Percentiles rank a stretch among this genome's conserved stretches.
phyloP scores from a whole-genome alignment of 2,888 invertebrate genomes.

The Drosophila mayaguana region DNA sequence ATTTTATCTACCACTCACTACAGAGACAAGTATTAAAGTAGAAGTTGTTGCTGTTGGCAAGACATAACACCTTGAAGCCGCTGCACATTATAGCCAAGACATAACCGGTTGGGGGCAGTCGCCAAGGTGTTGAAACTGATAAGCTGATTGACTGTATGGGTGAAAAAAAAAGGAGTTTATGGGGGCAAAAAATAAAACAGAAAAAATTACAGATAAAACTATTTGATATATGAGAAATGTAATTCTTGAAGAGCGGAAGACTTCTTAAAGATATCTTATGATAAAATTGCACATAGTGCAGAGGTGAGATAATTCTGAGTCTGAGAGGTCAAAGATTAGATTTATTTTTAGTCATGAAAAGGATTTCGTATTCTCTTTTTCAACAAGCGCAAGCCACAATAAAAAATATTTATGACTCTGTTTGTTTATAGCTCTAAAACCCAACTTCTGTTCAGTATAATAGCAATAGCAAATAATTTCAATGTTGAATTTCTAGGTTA shows the following conservation, averaged over 20 bases:
- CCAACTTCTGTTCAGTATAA: too few relatives aligned
- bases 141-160: slow-evolving; percentile 8
- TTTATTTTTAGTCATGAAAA: too few relatives aligned
- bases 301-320: too few relatives aligned
- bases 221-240: too few relatives aligned
- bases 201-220: background rate
- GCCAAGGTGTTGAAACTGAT: slow-evolving; percentile 34
- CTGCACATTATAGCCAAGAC: slow-evolving; percentile 48
- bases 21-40: slow-evolving; percentile 26
- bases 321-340: too few relatives aligned
- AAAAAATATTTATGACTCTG: too few relatives aligned
- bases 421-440: too few relatives aligned
- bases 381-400: too few relatives aligned
- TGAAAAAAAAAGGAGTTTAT: background rate
- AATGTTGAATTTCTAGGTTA: background rate
- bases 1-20: slow-evolving; percentile 46
- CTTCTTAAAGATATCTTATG: too few relatives aligned
- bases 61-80: slow-evolving; percentile 14
- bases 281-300: too few relatives aligned
- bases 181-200: background rate
- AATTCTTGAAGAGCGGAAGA: too few relatives aligned
- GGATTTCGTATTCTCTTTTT: too few relatives aligned
- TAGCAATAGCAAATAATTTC: background rate
- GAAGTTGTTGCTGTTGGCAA: slow-evolving; percentile 12
- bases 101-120: slow-evolving; percentile 50